A percentile compares a stretch with the other conserved stretches of the same genome.
Conservation (phyloP, 2,888 invertebrate species). For the Apoda limacodes region DNA sequence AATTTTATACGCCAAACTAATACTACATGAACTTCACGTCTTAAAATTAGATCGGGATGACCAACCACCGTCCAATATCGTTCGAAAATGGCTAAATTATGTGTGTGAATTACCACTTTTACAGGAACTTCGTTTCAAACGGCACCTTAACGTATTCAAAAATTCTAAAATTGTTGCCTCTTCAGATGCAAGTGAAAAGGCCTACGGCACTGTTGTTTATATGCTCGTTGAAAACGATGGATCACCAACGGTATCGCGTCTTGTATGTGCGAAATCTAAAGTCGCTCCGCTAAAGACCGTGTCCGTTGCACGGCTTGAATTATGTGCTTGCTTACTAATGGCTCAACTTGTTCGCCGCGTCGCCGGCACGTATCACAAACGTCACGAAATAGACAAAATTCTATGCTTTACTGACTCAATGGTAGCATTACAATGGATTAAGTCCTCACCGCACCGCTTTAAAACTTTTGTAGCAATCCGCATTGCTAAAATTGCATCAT, state of each 20-base stretch:
- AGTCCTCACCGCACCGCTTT: constrained; percentile 3
- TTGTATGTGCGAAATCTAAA: constrained; percentile 6
- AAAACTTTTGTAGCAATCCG: constrained; percentile 7
- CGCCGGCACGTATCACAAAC: constrained; percentile 1
- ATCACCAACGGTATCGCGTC: background rate
- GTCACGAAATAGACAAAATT: constrained; percentile 1
- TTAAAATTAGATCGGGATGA: constrained; percentile 6
- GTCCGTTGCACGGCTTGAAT: constrained; percentile 6
- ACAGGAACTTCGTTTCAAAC: constrained; percentile 1
- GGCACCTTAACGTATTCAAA: constrained; percentile 3
- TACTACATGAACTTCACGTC: constrained; percentile 5
- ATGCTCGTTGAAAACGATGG: constrained; percentile 1
- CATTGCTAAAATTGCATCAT: constrained; percentile 4
- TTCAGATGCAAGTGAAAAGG: constrained; percentile 8
- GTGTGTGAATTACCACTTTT: constrained; percentile 1
- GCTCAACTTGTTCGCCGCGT: constrained; percentile 4
- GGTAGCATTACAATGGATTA: constrained; percentile 3
- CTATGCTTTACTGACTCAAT: constrained; percentile 3
- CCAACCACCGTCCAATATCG: constrained; percentile 1
- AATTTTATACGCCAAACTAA: constrained; percentile 9
- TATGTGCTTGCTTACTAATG: constrained; percentile 3
- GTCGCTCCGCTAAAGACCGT: constrained; percentile 6
- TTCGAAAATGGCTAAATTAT: constrained; percentile 1
- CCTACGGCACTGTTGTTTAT: constrained; percentile 4
- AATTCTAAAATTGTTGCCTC: constrained; percentile 2